Base-by-base conservation (phyloP, 2,888 invertebrate species). In the Eupithecia insigniata region DNA sequence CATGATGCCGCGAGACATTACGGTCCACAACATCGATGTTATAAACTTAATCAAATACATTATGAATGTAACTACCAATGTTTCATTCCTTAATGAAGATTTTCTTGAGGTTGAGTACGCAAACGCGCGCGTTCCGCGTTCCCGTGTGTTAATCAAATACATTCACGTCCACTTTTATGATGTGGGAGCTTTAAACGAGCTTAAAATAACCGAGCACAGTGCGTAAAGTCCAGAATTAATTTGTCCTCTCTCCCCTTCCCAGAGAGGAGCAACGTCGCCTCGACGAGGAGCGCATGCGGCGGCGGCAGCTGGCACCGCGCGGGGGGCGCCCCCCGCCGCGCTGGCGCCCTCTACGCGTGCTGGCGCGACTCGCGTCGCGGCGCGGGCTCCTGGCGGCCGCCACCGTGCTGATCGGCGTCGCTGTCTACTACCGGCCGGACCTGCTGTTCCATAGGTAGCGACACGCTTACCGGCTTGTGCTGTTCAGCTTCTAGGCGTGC, bases 241-340 rank as follows among this genome's bases (percentile, higher is more conserved):
- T 18, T 1, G 7, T 55, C n/a, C n/a, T 67, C 39, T 32, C 1
- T 66, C 30, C 22, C 0, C 8, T 43, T 43, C 7, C 7, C 85
- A 96, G 96, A 85, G 94, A 94, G 84, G 95, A 95, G 81, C 95
- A 95, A 83, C 95, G 96, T 0, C 91, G 92, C 34, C 81, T 89
- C 18, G 96, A 96, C 78, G 96, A 96, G 83, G 93, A 95, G 80
- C 91, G 94, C 26, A 89, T 95, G 74, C 86, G 89, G 62, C 90
- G 92, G 18, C 89, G 95, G 1, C 90, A 91, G 66, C 14, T 89
- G 71, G 39, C 72, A 10, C 70, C 79, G 74, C 12, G 73, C 74
- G 46, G 65, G 39, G 76, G 74, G 68, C 71, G 79, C 70, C 69
- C 62, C 73, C 46, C 32, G 78, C 34, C 0, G 72, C 14, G 51